A percentile compares a stretch with the other conserved stretches of the same genome.
Evolutionary conservation across 2,797 vertebrate genomes (phyloP).

Genomic region (Macroramphosus scolopax): DNA sequence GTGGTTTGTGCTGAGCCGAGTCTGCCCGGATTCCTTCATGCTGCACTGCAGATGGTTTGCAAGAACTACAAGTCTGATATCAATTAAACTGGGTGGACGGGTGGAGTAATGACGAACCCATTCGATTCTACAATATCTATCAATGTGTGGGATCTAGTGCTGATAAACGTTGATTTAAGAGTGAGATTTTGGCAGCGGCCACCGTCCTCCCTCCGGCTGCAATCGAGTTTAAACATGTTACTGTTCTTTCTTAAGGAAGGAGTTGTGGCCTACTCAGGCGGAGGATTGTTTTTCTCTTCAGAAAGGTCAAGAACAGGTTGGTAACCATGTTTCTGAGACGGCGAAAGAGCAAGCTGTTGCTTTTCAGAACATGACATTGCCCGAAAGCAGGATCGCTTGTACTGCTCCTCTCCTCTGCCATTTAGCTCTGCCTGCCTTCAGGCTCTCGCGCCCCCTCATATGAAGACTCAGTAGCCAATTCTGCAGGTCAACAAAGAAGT

Average conservation of each 20-base stretch:
- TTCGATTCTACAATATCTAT: too few relatives aligned
- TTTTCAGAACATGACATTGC: too few relatives aligned
- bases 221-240: slow-evolving; percentile 9
- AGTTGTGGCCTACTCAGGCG: slow-evolving; percentile 15
- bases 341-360: slow-evolving; percentile 30
- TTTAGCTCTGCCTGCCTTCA: slow-evolving; percentile 23
- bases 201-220: too few relatives aligned
- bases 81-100: too few relatives aligned
- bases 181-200: too few relatives aligned
- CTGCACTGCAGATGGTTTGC: slow-evolving; percentile 14
- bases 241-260: slow-evolving; percentile 15
- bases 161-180: too few relatives aligned
- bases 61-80: too few relatives aligned
- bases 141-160: too few relatives aligned
- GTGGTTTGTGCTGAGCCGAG: slow-evolving; percentile 29
- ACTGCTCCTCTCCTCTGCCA: slow-evolving; percentile 18
- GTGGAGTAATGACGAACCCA: too few relatives aligned
- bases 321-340: slow-evolving; percentile 37
- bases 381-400: slow-evolving; percentile 9
- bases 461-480: slow-evolving; percentile 31
- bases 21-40: slow-evolving; percentile 23
- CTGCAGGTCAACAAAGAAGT: slow-evolving; percentile 28
- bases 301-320: slow-evolving; percentile 47
- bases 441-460: slow-evolving; percentile 21
- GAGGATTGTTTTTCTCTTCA: slow-evolving; percentile 46